Percentiles rank a stretch among this genome's conserved stretches.
These are phyloP conservation scores for Saturnia japonica DNA, from an alignment of 2,888 invertebrate genomes.

Conservation along the genomic window DNA sequence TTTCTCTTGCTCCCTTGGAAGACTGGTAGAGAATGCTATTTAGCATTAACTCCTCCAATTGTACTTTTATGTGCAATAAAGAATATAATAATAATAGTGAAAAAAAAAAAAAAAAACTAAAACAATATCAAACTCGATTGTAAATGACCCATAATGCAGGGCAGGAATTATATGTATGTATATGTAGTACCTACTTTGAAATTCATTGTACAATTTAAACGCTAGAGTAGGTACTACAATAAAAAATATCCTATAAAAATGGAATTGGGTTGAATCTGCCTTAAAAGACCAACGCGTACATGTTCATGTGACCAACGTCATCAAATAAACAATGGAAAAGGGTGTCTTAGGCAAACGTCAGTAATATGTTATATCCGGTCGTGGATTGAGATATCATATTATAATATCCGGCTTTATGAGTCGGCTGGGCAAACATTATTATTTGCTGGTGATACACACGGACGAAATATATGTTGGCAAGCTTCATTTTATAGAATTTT, in stretches of 20 bases:
- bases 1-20: too few relatives aligned
- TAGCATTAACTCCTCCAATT: too few relatives aligned
- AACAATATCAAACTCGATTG: too few relatives aligned
- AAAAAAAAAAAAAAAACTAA: too few relatives aligned
- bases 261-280: background rate
- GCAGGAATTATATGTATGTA: too few relatives aligned
- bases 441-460: slow-evolving; percentile 10
- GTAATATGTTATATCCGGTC: slow-evolving; percentile 27
- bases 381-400: slow-evolving; percentile 22
- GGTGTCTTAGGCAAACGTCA: background rate
- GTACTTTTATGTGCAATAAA: too few relatives aligned
- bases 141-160: too few relatives aligned
- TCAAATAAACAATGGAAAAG: background rate
- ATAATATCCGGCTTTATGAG: slow-evolving; percentile 26
- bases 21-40: too few relatives aligned
- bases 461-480: background rate
- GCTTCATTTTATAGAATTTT: background rate
- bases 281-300: background rate
- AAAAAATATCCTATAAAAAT: background rate
- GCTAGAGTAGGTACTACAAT: too few relatives aligned
- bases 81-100: too few relatives aligned
- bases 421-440: slow-evolving; percentile 19
- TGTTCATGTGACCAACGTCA: background rate
- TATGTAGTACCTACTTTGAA: too few relatives aligned
- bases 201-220: too few relatives aligned